Evolutionary conservation across 2,113 vertebrate genomes (phyloP).

Genomic region (Trinectes maculatus): DNA sequence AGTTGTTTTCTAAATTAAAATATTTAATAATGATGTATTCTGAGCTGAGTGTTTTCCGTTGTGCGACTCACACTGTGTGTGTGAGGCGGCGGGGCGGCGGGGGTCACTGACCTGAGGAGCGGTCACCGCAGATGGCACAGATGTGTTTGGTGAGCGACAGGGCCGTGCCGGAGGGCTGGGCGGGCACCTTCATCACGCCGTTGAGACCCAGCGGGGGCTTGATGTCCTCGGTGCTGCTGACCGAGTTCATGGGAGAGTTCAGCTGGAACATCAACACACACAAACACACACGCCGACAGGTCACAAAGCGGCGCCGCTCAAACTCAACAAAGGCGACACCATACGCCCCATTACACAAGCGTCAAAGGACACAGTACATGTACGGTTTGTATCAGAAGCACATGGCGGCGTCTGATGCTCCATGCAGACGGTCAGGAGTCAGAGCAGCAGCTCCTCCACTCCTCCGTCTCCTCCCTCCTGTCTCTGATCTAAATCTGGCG

Average conservation of each 20-base stretch:
- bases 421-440: conserved; percentile 48
- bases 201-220: conserved; percentile 97
- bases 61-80: too few species aligned
- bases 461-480: conserved; percentile 27
- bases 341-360: conserved; percentile 32
- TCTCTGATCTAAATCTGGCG: conserved; percentile 65
- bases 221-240: conserved; percentile 97
- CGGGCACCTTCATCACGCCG: conserved; percentile 96
- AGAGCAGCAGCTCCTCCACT: background rate
- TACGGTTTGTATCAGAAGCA: conserved; percentile 14
- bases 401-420: conserved; percentile 26
- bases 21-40: too few species aligned
- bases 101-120: conserved; percentile 92
- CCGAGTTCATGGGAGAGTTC: conserved; percentile 95
- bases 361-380: too few species aligned
- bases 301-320: conserved; percentile 52
- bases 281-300: conserved; percentile 65
- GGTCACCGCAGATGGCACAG: conserved; percentile 98
- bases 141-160: conserved; percentile 98
- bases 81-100: too few species aligned
- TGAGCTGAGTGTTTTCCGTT: too few species aligned
- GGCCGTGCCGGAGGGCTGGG: conserved; percentile 88
- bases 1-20: too few species aligned
- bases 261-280: conserved; percentile 84
- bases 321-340: conserved; percentile 19